Evolutionary conservation across 2,113 vertebrate species (phyloP), one percentile per base, ranked within the genome.

Genomic region (Coryphaenoides rupestris): DNA sequence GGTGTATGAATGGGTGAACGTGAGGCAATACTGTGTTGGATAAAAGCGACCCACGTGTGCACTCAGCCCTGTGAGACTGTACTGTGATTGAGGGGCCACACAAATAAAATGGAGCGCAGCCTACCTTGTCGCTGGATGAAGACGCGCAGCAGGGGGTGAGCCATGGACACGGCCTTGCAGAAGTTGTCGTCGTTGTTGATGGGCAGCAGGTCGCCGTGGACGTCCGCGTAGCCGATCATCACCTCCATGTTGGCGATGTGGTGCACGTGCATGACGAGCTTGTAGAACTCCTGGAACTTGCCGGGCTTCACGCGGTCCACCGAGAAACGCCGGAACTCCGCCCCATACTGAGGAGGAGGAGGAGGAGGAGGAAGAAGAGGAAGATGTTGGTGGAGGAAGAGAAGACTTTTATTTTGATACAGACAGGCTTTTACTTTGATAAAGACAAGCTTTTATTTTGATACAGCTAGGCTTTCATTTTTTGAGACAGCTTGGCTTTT

Each of bases 161-260:
- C 95, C 0, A 93, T 96, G 0, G 95, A 95, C 75, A 99, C 95
- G 0, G 97, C 96, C 78, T 98, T 99, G 88, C 92, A 94, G 85
- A 98, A 99, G 89, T 99, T 99, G 88, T 98, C 97, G 0, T 99
- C 95, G 0, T 99, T 99, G 86, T 99, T 99, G 84, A 99, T 99
- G n/a, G 97, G 97, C 77, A 99, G 94, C 66, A 99, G 91, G 78
- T 99, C 96, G 0, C 97, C 97, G 0, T 99, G 96, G 22, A 99
- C 76, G 52, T 99, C 97, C 0, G 97, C 97, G 12, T 99, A 99
- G 62, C 97, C 95, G 0, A 99, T 95, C 91, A 96, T 94, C 82
- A 99, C 93, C 58, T 98, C 96, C 60, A 94, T 92, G 77, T 89
- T 96, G 68, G 95, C 86, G 56, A 98, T 94, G 81, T 90, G 93